Evolutionary conservation across 2,113 vertebrate genomes (phyloP).

Genomic region (Dolichallabes microphthalmus): DNA sequence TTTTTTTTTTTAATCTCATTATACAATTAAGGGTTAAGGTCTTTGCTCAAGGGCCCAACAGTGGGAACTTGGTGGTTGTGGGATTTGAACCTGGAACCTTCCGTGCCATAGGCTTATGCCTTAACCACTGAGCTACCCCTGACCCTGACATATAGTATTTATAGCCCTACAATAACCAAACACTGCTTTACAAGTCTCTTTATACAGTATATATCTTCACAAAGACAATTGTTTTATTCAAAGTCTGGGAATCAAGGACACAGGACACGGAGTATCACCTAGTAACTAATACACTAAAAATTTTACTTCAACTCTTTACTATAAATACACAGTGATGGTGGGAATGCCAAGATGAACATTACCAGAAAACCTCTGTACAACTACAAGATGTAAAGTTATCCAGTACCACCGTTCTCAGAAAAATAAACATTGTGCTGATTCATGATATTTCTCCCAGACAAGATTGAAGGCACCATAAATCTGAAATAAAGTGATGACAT

Average conservation of each 20-base stretch:
- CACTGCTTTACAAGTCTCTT: background rate
- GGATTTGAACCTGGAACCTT: too few relatives aligned
- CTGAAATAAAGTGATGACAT: background rate
- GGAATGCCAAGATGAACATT: background rate
- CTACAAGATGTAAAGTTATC: background rate
- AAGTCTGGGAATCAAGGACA: background rate
- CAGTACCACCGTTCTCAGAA: background rate
- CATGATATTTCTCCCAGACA: background rate
- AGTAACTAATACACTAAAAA: background rate
- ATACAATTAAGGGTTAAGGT: too few relatives aligned
- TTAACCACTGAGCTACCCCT: too few relatives aligned
- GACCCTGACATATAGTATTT: background rate
- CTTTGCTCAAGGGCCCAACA: too few relatives aligned
- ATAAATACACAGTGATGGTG: background rate
- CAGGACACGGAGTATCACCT: background rate
- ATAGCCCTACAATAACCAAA: background rate
- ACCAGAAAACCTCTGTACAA: background rate
- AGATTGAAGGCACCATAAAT: background rate
- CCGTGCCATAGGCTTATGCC: too few relatives aligned
- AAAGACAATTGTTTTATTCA: too few relatives aligned
- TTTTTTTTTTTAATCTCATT: too few relatives aligned
- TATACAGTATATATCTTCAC: too few relatives aligned
- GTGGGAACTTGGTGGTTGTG: too few relatives aligned
- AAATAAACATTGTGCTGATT: background rate
- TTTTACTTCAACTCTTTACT: background rate